These are phyloP conservation scores for Lipophrys pholis DNA, from an alignment of 2,113 vertebrate genomes.

Conservation along the genomic window DNA sequence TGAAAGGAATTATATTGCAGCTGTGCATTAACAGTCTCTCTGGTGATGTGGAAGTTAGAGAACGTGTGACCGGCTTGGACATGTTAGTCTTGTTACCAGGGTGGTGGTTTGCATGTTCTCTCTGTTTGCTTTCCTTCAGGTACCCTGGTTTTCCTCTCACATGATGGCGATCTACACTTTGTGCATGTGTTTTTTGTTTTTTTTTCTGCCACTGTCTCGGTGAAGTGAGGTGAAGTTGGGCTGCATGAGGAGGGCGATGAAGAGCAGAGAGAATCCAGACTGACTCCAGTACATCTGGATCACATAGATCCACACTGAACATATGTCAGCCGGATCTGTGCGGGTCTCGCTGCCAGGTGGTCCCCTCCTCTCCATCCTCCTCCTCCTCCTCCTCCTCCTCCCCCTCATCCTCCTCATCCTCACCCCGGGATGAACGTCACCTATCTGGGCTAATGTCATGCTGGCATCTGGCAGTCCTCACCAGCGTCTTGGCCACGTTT, in stretches of 20 bases:
- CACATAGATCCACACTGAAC: neutral
- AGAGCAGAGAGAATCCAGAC: neutral
- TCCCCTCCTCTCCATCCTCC: neutral
- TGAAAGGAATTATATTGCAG: no score
- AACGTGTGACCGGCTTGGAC: no score
- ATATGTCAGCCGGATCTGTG: neutral
- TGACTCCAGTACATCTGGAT: neutral
- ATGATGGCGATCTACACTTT: no score
- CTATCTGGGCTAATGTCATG: slow-evolving; percentile 57
- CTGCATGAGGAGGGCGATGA: slow-evolving; percentile 1
- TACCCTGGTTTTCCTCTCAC: no score
- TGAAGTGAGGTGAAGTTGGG: slow-evolving; percentile 23
- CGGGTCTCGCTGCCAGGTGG: slow-evolving; percentile 14
- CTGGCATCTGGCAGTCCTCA: slow-evolving; percentile 72
- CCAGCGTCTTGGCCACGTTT: slow-evolving; percentile 92
- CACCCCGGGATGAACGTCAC: slow-evolving; percentile 57
- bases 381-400: neutral
- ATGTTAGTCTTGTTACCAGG: no score
- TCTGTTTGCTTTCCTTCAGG: no score
- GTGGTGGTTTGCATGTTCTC: no score
- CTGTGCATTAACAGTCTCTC: no score
- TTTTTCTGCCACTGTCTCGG: neutral
- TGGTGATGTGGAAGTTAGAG: no score
- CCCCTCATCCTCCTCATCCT: neutral
- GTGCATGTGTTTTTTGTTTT: no score